These are phyloP conservation scores for Gasterosteus aculeatus DNA, from an alignment of 2,113 vertebrate species.

Conservation along the genomic window DNA sequence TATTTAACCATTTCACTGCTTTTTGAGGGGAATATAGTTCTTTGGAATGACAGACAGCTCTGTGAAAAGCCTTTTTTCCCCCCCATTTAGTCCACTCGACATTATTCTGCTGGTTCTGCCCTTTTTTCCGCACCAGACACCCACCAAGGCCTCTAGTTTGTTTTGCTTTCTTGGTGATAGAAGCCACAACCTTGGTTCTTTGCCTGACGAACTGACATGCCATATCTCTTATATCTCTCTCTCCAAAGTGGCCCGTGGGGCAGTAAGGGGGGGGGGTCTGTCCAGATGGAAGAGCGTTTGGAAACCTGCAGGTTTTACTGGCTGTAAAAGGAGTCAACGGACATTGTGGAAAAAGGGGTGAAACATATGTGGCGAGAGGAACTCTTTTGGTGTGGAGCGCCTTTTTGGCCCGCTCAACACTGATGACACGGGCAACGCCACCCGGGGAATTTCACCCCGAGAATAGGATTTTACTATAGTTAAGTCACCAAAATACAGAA, in stretches of 20 bases:
- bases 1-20: background rate
- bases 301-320: constrained; percentile 32
- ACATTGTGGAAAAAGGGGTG: background rate
- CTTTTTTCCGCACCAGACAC: background rate
- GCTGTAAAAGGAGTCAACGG: constrained; percentile 8
- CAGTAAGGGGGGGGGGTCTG: constrained; percentile 19
- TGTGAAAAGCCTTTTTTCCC: constrained; percentile 3
- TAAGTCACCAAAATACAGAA: no score
- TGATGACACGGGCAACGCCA: no score
- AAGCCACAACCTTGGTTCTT: constrained; percentile 32
- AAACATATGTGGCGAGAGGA: no score
- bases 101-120: background rate
- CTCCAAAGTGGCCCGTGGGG: constrained; percentile 33
- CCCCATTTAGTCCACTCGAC: background rate
- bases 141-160: constrained; percentile 37
- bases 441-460: no score
- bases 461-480: no score
- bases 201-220: constrained; percentile 40
- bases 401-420: no score
- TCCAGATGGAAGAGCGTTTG: constrained; percentile 15
- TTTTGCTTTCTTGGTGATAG: constrained; percentile 25
- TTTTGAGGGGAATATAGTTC: background rate
- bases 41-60: background rate
- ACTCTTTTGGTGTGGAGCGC: no score
- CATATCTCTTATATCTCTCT: constrained; percentile 27